Evolutionary conservation across 1,140 invertebrate species (phyloP), one percentile per base, ranked within the genome.

Genomic region (Eufriesea mexicana): DNA sequence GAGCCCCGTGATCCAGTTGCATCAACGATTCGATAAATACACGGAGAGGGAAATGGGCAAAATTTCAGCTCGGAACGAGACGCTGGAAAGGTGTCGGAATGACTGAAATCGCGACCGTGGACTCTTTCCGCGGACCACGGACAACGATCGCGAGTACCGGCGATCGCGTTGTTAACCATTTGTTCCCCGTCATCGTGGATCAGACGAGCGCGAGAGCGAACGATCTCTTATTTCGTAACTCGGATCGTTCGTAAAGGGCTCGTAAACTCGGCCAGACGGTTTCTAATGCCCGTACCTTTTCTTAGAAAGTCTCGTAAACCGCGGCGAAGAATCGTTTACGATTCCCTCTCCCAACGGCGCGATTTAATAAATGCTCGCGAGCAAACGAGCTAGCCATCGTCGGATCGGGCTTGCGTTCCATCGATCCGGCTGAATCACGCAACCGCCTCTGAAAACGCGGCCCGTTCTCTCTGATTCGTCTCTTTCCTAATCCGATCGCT

Each of bases 361-460:
- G 67, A 84, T 87, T 87, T 87, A 86, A 87, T 87, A 80, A 87
- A 87, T 61, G 77, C 23, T 54, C 62, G 62, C 61, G 54, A 76
- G 51, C 59, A 68, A 81, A 77, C 68, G 67, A 78, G 66, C 14
- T 59, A 64, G 28, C 68, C 68, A 80, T 84, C 81, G 66, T 54
- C 66, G 51, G 28, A 83, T 79, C 51, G 57, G 72, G 16, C 28
- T 51, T 4, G 72, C 57, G 62, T 78, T 79, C 59, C 72, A 61
- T 79, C 51, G 66, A 84, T 76, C 66, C 18, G 18, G 2, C 84
- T 51, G 20, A 42, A 74, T 74, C 55, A 74, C 71, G 71, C 54
- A 18, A 73, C 55, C 51, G 18, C 49, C 71, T 42, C 54, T 16
- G 23, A 59, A 59, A 59, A 45, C 35, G 14, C 6, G 14, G 47